Evolutionary conservation across 2,797 vertebrate species (phyloP), one percentile per base, ranked within the genome.

Genomic region (Helicolenus hilgendorfi): DNA sequence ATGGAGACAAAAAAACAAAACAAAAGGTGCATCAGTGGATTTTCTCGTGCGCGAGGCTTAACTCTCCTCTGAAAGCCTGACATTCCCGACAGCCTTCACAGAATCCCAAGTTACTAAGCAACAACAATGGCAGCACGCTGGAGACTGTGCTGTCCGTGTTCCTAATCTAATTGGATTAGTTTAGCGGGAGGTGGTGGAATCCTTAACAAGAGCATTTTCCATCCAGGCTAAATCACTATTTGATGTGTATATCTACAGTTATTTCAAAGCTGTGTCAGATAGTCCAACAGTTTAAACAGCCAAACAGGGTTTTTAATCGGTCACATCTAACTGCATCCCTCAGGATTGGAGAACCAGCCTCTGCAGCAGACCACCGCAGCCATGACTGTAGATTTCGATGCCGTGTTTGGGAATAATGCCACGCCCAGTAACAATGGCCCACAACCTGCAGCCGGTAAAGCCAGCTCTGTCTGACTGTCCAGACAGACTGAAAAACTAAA

Each of bases 361-460:
- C 95, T 95, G 87, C 96, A 96, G 93, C 96, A 97, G 22, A 92
- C 92, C 75, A 65, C 92, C 74, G 74, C 97, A n/a, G 67, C 97
- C 95, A 97, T 98, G 97, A 97, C 97, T 49, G 98, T 98, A 96
- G 98, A 99, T 96, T 99, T 99, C 58, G 98, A 99, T 94, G 98
- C 98, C 27, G 98, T 98, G 89, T 99, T 99, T 93, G 98, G 98
- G 94, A 97, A 93, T 95, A 98, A 98, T 80, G 89, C 90, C 56
- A 11, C 94, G 29, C 75, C 97, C 92, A 92, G 89, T 94, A 96
- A 95, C 84, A 97, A 98, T 83, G 97, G 95, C 91, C 96, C 94
- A 60, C 97, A 97, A 81, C 77, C 96, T 83, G 85, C 97, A 97
- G 95, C 92, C 77, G 98, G 98, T 98, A 98, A 98, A 97, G 55